Evolutionary conservation across 2,888 invertebrate genomes (phyloP).

Genomic region (Apamea crenata): DNA sequence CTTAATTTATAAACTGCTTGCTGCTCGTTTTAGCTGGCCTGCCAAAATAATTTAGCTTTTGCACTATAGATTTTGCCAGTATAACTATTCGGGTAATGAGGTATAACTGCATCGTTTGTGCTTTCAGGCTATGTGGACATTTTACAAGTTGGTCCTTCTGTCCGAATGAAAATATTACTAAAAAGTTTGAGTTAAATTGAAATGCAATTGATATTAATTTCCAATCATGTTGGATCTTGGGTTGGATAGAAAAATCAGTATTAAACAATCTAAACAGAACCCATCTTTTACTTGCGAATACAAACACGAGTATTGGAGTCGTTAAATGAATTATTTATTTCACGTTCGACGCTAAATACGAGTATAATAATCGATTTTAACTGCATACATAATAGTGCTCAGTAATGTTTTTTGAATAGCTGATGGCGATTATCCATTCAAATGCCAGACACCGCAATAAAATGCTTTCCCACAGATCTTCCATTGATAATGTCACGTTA

Average conservation of each 20-base stretch:
- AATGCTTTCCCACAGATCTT: slow-evolving; percentile 60
- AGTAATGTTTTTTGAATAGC: slow-evolving; percentile 55
- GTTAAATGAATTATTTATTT: slow-evolving; percentile 60
- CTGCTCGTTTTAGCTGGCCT: neutral
- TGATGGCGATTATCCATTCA: slow-evolving; percentile 55
- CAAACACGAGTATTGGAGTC: slow-evolving; percentile 19
- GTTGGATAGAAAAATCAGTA: neutral
- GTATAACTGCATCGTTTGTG: neutral
- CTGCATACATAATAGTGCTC: slow-evolving; percentile 53
- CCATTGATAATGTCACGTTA: slow-evolving; percentile 56
- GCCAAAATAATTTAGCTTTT: slow-evolving; percentile 11
- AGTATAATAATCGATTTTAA: slow-evolving; percentile 61
- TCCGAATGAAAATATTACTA: neutral
- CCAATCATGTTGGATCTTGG: neutral
- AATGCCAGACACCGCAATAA: slow-evolving; percentile 43
- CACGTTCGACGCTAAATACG: slow-evolving; percentile 57
- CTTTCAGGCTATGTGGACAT: neutral
- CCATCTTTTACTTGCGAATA: slow-evolving; percentile 12
- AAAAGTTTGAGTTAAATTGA: neutral
- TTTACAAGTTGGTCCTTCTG: neutral
- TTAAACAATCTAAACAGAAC: neutral
- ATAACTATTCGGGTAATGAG: slow-evolving; percentile 22
- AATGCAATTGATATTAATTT: neutral
- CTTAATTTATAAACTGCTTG: slow-evolving; percentile 5
- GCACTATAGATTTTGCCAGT: neutral